Base-by-base conservation (phyloP, 2,888 invertebrate species). In the Eilema caniola region DNA sequence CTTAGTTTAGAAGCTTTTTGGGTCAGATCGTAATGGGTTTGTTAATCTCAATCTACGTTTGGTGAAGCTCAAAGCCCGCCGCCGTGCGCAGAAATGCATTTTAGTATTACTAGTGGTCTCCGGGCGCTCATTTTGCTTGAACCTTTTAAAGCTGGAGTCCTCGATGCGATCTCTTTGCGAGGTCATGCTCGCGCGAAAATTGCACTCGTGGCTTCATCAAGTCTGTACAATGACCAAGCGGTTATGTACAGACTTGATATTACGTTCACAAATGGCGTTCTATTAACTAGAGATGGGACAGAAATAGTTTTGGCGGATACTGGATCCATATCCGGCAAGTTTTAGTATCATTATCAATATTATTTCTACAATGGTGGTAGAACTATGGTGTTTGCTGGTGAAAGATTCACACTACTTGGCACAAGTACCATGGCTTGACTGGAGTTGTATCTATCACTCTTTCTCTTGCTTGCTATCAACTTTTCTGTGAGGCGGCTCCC, bases 81-180 rank as follows among this genome's bases (percentile, higher is more conserved):
- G 92, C 89, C 84, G 86, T 86, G 89, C 87, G 85, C 89, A 85
- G 88, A 89, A 90, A 90, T 92, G 92, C 90, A 92, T 90, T 92
- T 92, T 86, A 91, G 90, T 89, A 87, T 89, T 86, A 85, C 85
- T 83, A 88, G 89, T 82, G 87, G 88, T 90, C 89, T 89, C 85
- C 84, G 77, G 81, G 86, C 86, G 81, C 88, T 88, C 90, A 88
- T 92, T 91, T 89, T 83, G 86, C 82, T 86, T 82, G 87, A 85
- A 87, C 84, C 87, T 88, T 89, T 86, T 86, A 88, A 87, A 80
- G 76, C 72, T 75, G 74, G 65, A 75, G 73, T 67, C 79, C 71
- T 75, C 79, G 77, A 60, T 71, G 74, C 77, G 76, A 82, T 83
- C 79, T 73, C 77, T 76, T 61, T 67, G 31, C 71, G 83, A 78